phyloP scores from a whole-genome alignment of 1,140 invertebrate species.

The Drosophila kepulauana region DNA sequence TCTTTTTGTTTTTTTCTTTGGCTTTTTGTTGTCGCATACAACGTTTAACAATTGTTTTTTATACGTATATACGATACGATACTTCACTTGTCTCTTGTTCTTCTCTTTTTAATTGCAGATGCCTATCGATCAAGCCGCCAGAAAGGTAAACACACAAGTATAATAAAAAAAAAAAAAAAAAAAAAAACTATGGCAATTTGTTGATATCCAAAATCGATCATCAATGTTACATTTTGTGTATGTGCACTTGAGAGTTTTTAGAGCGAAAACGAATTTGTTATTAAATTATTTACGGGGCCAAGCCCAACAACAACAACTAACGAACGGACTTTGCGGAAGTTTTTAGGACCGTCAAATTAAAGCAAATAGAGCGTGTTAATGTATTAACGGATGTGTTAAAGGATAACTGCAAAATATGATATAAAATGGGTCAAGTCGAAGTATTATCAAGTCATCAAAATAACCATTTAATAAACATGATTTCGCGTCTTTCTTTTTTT shows the following conservation, averaged over 20 bases:
- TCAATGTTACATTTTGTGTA: slow-evolving; percentile 19
- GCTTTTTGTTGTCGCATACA: slow-evolving; percentile 52
- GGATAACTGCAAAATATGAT: neutral
- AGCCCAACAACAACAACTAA: slow-evolving; percentile 8
- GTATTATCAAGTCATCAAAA: slow-evolving; percentile 5
- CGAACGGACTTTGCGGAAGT: slow-evolving; percentile 1
- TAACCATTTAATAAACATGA: neutral
- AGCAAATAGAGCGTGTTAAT: slow-evolving; percentile 69
- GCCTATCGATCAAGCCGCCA: slow-evolving; percentile 89
- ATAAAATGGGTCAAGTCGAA: slow-evolving; percentile 15
- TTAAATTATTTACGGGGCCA: slow-evolving; percentile 71
- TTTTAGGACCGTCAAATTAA: slow-evolving; percentile 35
- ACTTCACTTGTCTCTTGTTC: slow-evolving; percentile 85
- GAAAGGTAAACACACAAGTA: slow-evolving; percentile 87
- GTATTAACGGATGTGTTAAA: neutral
- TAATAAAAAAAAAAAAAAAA: slow-evolving; percentile 76
- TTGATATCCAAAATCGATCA: slow-evolving; percentile 50
- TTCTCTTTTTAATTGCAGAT: slow-evolving; percentile 88
- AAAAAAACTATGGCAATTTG: slow-evolving; percentile 77
- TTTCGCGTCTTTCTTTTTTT: slow-evolving; percentile 14
- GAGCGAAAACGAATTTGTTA: slow-evolving; percentile 79
- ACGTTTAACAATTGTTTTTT: slow-evolving; percentile 67
- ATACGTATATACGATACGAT: slow-evolving; percentile 38
- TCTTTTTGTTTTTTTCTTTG: slow-evolving; percentile 24
- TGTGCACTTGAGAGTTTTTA: slow-evolving; percentile 84